phyloP scores from a whole-genome alignment of 2,113 vertebrate species.

The Sorex fumeus region DNA sequence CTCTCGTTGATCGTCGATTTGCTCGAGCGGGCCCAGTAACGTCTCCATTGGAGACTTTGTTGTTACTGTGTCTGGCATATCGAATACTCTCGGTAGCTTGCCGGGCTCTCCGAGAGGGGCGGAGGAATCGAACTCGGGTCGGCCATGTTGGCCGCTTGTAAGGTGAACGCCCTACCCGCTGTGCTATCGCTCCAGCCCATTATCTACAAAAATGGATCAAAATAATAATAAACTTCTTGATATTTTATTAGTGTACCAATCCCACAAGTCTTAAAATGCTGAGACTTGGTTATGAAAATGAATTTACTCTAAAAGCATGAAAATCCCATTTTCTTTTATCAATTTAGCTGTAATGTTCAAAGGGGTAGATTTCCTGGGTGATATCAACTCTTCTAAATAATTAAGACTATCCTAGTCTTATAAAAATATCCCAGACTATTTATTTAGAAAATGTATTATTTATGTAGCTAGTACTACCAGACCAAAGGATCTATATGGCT shows the following conservation, averaged over 20 bases:
- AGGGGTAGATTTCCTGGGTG: neutral
- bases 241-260: neutral
- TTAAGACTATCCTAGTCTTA: neutral
- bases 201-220: too few relatives aligned
- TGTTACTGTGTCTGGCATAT: too few relatives aligned
- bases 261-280: neutral
- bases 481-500: slow-evolving; percentile 3
- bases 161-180: too few relatives aligned
- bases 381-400: neutral
- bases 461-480: neutral
- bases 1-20: too few relatives aligned
- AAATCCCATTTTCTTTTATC: neutral
- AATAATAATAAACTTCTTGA: neutral
- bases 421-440: neutral
- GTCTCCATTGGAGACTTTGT: too few relatives aligned
- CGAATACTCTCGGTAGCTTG: too few relatives aligned
- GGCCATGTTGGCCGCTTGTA: too few relatives aligned
- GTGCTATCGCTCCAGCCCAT: too few relatives aligned
- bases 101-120: too few relatives aligned
- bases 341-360: slow-evolving; percentile 29
- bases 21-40: too few relatives aligned
- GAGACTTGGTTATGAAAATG: slow-evolving; percentile 20
- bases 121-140: too few relatives aligned
- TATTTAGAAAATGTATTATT: slow-evolving; percentile 5
- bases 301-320: slow-evolving; percentile 13